These are phyloP conservation scores for Coturnix japonica DNA, from an alignment of 2,113 vertebrate genomes.

Conservation along the genomic window DNA sequence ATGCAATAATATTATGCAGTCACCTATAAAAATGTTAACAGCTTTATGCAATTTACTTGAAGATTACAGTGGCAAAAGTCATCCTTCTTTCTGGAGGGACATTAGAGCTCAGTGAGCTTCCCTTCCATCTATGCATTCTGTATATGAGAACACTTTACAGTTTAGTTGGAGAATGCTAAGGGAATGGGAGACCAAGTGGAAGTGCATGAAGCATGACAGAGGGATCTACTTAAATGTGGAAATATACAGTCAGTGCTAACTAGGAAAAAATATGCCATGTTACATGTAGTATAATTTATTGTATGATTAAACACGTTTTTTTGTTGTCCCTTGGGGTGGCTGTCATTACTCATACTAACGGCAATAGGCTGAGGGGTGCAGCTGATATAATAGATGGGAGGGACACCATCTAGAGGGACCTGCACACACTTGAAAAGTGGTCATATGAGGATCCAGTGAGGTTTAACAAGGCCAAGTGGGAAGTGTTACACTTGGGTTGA, in stretches of 20 bases:
- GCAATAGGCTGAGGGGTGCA: too few relatives aligned
- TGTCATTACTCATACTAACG: neutral
- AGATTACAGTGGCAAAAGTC: neutral
- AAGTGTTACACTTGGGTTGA: too few relatives aligned
- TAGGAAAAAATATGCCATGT: neutral
- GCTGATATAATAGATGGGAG: too few relatives aligned
- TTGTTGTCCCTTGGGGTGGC: neutral
- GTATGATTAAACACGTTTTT: neutral
- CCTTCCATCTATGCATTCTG: neutral
- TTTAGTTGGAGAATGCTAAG: neutral
- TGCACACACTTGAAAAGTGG: too few relatives aligned
- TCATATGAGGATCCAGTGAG: too few relatives aligned
- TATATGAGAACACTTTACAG: neutral
- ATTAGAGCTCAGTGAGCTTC: neutral
- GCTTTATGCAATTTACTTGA: conserved; percentile 14
- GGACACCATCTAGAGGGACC: too few relatives aligned
- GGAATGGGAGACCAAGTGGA: neutral
- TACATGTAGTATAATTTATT: neutral
- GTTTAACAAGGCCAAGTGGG: too few relatives aligned
- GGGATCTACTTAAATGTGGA: neutral
- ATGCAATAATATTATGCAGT: neutral
- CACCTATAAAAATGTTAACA: conserved; percentile 34
- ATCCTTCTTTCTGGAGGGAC: neutral
- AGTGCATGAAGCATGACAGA: neutral
- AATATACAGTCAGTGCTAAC: neutral